A percentile compares a stretch with the other conserved stretches of the same genome.
phyloP scores from a whole-genome alignment of 2,888 invertebrate species.

The Escarpia spicata region DNA sequence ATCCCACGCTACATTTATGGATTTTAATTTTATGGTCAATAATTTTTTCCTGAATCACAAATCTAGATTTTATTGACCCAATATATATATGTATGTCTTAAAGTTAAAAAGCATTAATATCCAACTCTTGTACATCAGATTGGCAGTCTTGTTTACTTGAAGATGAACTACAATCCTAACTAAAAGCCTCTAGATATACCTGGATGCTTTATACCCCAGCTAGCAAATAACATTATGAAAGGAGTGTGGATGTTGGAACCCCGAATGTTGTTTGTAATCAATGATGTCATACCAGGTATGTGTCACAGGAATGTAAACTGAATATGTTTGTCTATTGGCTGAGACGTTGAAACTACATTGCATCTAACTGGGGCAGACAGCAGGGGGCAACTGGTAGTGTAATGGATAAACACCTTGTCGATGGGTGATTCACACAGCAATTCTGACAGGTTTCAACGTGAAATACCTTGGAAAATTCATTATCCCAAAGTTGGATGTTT shows the following conservation, averaged over 20 bases:
- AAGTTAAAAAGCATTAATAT: neutral
- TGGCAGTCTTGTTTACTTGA: neutral
- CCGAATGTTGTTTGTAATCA: neutral
- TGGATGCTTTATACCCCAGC: neutral
- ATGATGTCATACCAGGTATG: conserved; percentile 1
- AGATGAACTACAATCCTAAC: neutral
- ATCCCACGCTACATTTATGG: no score
- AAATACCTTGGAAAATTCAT: no score
- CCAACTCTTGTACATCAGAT: neutral
- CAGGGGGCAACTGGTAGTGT: neutral
- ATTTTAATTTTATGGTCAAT: no score
- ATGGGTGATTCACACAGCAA: neutral
- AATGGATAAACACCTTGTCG: neutral
- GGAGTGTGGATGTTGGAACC: neutral
- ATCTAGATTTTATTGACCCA: no score
- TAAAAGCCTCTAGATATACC: neutral
- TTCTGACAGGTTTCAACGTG: neutral
- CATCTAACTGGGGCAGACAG: neutral
- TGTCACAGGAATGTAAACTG: neutral
- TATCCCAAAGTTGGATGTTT: no score
- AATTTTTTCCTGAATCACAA: no score
- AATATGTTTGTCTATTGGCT: neutral
- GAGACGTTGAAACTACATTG: neutral
- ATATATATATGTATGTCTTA: no score
- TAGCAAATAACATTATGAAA: neutral